Percentiles rank a stretch among this genome's conserved stretches.
phyloP scores from a whole-genome alignment of 2,888 invertebrate species.

The Marasmarcha lunaedactyla region DNA sequence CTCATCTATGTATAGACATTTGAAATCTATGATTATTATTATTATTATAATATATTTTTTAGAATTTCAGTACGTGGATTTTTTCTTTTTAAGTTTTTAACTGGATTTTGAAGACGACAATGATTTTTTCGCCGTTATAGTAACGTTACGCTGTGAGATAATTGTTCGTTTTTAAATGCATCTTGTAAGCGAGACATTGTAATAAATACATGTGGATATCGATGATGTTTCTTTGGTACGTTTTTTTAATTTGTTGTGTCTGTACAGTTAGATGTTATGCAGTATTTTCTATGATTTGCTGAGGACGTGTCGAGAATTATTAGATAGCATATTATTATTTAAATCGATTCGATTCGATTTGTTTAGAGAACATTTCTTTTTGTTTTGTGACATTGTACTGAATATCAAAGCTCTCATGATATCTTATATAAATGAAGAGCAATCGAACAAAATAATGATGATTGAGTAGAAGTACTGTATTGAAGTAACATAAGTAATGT shows the following conservation, averaged over 20 bases:
- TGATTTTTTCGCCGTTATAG: no score
- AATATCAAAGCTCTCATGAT: constrained; percentile 47
- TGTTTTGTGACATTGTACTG: constrained; percentile 46
- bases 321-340: constrained; percentile 63
- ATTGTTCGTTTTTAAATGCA: constrained; percentile 50
- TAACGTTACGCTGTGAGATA: constrained; percentile 51
- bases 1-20: constrained; percentile 68
- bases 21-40: constrained; percentile 53
- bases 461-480: constrained; percentile 62
- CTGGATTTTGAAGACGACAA: constrained; percentile 30
- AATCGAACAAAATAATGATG: constrained; percentile 60
- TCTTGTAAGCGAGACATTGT: constrained; percentile 49
- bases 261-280: constrained; percentile 65
- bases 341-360: constrained; percentile 61
- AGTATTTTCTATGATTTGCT: constrained; percentile 50
- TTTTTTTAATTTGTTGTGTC: constrained; percentile 43
- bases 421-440: constrained; percentile 42
- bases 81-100: constrained; percentile 65
- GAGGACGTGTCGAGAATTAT: constrained; percentile 53
- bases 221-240: constrained; percentile 43
- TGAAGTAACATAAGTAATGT: constrained; percentile 63
- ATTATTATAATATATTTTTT: constrained; percentile 66
- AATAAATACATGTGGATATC: constrained; percentile 48
- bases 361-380: constrained; percentile 51
- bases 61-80: constrained; percentile 65